Evolutionary conservation across 2,797 vertebrate species (phyloP).

Genomic region (Liasis olivaceus): DNA sequence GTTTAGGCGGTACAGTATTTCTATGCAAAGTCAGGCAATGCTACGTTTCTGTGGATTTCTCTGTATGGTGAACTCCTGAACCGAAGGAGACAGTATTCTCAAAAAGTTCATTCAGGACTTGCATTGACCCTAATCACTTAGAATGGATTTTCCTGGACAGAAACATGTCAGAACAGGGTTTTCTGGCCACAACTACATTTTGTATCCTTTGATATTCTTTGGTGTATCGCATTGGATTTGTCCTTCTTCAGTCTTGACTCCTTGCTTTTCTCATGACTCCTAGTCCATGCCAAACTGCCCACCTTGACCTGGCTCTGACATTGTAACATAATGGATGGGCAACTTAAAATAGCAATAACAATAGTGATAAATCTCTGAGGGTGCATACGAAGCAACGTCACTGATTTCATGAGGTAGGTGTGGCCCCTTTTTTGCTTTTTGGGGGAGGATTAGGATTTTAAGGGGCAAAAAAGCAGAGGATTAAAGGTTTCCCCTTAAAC

Average conservation of each 20-base stretch:
- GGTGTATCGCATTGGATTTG: neutral
- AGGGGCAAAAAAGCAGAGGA: neutral
- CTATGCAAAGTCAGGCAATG: neutral
- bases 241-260: neutral
- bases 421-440: neutral
- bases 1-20: neutral
- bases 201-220: neutral
- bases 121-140: neutral
- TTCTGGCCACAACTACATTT: neutral
- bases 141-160: neutral
- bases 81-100: neutral
- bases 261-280: neutral
- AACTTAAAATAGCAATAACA: too few relatives aligned
- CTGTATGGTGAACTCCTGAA: neutral
- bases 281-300: neutral
- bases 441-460: neutral
- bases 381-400: too few relatives aligned
- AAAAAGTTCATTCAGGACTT: neutral
- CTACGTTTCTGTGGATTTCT: neutral
- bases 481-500: neutral
- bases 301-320: neutral
- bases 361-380: too few relatives aligned
- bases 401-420: neutral
- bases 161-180: neutral
- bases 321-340: neutral